A percentile compares a stretch with the other conserved stretches of the same genome.
Conservation (phyloP, 2,113 vertebrate species). For the Pterocles gutturalis region DNA sequence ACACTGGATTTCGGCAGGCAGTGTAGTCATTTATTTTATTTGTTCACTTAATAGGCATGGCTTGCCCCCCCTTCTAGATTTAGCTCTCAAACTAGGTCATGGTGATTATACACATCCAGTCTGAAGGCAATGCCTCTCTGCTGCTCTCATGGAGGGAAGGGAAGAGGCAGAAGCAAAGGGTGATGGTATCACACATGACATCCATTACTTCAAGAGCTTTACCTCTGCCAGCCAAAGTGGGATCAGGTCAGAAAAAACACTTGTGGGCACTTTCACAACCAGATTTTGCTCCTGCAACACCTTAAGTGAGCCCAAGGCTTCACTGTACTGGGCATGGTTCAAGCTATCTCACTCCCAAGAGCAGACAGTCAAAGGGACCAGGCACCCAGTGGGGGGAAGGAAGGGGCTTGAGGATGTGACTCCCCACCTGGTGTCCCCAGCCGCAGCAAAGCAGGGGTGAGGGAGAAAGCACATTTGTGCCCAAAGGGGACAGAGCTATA, state of each 20-base stretch:
- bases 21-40: background rate
- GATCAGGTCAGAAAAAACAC: background rate
- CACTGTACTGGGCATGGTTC: background rate
- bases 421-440: no score
- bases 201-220: background rate
- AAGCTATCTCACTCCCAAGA: background rate
- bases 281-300: background rate
- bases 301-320: background rate
- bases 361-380: background rate
- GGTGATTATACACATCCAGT: background rate
- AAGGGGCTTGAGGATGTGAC: background rate
- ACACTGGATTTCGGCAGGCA: background rate
- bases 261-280: background rate
- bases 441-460: background rate
- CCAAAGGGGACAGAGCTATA: background rate
- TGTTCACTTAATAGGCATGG: background rate
- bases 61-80: background rate
- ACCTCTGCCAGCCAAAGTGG: background rate
- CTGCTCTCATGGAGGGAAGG: background rate
- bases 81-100: background rate
- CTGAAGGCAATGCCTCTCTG: background rate
- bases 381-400: fast-evolving
- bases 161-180: background rate
- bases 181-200: background rate
- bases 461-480: background rate